These are phyloP conservation scores for Gorsachius goisagi DNA, from an alignment of 2,113 vertebrate genomes.

Conservation along the genomic window DNA sequence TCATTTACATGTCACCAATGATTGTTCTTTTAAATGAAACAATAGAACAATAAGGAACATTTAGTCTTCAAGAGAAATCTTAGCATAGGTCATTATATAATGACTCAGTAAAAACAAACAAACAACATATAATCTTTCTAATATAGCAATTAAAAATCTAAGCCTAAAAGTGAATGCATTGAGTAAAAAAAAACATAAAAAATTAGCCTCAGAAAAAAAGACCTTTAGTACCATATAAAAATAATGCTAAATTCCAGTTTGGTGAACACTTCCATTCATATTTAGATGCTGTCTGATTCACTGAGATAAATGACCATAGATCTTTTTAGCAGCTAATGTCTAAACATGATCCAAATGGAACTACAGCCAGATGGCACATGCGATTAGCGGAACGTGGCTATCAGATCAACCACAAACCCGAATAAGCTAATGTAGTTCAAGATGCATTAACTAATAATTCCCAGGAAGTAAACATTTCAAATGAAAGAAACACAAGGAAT, in stretches of 20 bases:
- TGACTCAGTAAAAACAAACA: slow-evolving; percentile 19
- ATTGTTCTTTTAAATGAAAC: slow-evolving; percentile 46
- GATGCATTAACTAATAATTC: slow-evolving; percentile 50
- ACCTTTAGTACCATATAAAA: not conserved
- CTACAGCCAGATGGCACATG: slow-evolving; percentile 60
- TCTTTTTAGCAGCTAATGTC: slow-evolving; percentile 45
- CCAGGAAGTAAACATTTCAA: slow-evolving; percentile 26
- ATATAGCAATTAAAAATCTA: not conserved
- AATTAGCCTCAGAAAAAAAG: not conserved
- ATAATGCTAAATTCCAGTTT: not conserved
- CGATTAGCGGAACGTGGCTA: slow-evolving; percentile 45
- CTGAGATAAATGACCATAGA: slow-evolving; percentile 47
- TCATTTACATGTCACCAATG: slow-evolving; percentile 55
- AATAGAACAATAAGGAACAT: slow-evolving; percentile 38
- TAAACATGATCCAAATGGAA: slow-evolving; percentile 65
- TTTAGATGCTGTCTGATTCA: slow-evolving; percentile 25
- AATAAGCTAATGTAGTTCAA: not conserved
- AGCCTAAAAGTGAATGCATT: not conserved
- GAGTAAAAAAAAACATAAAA: not conserved
- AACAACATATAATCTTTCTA: not conserved
- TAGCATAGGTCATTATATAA: slow-evolving; percentile 6
- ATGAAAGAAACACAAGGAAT: not conserved
- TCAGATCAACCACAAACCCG: slow-evolving; percentile 57
- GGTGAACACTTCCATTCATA: slow-evolving; percentile 26
- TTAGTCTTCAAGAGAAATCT: slow-evolving; percentile 2